Evolutionary conservation across 2,797 vertebrate genomes (phyloP).

Genomic region (Rhinella marina): DNA sequence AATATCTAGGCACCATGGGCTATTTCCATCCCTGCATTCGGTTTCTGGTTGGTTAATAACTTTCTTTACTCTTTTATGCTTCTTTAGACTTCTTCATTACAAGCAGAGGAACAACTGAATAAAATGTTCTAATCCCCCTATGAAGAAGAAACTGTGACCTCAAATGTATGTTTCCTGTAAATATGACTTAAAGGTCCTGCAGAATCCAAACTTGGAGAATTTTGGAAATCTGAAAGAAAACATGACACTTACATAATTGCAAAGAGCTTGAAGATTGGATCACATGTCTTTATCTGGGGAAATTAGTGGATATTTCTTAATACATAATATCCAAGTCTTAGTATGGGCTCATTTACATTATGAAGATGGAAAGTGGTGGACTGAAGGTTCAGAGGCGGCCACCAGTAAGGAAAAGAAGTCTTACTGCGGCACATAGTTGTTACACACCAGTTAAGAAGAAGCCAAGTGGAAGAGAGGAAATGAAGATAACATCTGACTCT

Average conservation of each 20-base stretch:
- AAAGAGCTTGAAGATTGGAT: not conserved
- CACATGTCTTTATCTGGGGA: not conserved
- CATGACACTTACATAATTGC: no score
- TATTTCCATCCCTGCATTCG: not conserved
- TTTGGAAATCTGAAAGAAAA: not conserved
- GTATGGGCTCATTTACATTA: not conserved
- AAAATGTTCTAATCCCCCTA: not conserved
- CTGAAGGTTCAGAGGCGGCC: slow-evolving; percentile 22
- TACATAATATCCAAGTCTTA: not conserved
- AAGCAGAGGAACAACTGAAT: not conserved
- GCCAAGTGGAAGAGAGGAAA: not conserved
- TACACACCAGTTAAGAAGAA: slow-evolving; percentile 62
- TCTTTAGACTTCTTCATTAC: not conserved
- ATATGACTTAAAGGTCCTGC: not conserved
- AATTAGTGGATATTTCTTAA: not conserved
- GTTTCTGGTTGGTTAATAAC: not conserved
- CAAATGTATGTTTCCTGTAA: not conserved
- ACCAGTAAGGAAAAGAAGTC: slow-evolving; percentile 46
- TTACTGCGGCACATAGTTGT: slow-evolving; percentile 5
- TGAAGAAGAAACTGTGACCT: not conserved
- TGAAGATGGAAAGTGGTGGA: slow-evolving; percentile 28
- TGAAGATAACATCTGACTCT: not conserved
- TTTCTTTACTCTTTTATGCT: not conserved
- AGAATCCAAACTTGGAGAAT: not conserved
- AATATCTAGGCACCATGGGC: no score